Evolutionary conservation across 2,797 vertebrate species (phyloP), one percentile per base, ranked within the genome.

Genomic region (Hyperoplus lanceolatus): DNA sequence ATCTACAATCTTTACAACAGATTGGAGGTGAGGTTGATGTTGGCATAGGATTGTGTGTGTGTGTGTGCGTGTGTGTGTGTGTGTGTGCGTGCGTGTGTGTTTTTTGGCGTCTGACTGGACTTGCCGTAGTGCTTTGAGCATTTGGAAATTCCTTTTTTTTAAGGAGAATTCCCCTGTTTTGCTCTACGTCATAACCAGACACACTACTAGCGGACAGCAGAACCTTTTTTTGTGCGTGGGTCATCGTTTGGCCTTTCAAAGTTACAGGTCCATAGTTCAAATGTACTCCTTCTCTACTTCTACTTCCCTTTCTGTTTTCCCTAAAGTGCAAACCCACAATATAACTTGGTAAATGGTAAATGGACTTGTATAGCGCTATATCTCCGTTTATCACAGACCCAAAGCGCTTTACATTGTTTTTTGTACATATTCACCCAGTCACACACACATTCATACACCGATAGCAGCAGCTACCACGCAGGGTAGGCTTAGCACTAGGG

Each of bases 1-100:
- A 91, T 94, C 89, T 89, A 87, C 82, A 70, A 58, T 29, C 84
- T 95, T 0, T 90, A 89, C 58, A 73, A 72, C 62, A 92, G 70
- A 60, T 80, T 50, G 0, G 77, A 89, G 89, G 94, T 95, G 62
- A 93, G 89, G n/a, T 18, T 39, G 8, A 58, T 36, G 14, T 64
- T 10, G 71, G 4, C 4, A 5, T 70, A 29, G 29, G 36, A 16
- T 63, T 48, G 45, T 63, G n/a, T 45, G 43, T 63, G 21, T 53
- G 4, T 55, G 54, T 56, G 46, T 45, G 67, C 21, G n/a, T 53
- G 15, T 53, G 14, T 53, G n/a, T 53, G 4, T 55, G 41, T 29
- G 1, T 51, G 51, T 15, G 4, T 55, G 53, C 53, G 43, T 16
- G 29, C 53, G 14, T 53, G 41, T 66, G 41, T 57, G 6, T 61